Evolutionary conservation across 2,797 vertebrate species (phyloP).

Genomic region (Megalops cyprinoides): DNA sequence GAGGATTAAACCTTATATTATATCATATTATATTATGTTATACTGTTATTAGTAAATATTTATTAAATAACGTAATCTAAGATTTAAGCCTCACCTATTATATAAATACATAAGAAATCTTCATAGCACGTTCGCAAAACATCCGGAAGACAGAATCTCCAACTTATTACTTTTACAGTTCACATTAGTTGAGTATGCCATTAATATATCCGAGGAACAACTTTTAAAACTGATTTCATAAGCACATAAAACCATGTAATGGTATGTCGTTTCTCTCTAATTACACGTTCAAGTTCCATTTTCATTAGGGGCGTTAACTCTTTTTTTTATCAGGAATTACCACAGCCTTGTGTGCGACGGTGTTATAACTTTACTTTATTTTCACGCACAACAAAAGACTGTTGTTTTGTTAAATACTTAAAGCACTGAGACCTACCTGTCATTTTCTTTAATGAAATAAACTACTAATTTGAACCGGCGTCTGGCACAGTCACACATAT

Average conservation of each 20-base stretch:
- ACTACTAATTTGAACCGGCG: neutral
- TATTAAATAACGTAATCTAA: no score
- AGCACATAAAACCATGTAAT: conserved; percentile 4
- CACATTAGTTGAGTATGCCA: neutral
- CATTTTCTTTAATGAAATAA: no score
- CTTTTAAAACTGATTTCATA: conserved; percentile 9
- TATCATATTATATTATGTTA: neutral
- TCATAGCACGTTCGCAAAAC: no score
- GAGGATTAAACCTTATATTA: neutral
- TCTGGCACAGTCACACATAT: neutral
- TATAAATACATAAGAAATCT: no score
- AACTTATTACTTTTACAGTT: neutral
- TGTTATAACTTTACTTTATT: neutral
- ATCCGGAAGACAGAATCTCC: neutral
- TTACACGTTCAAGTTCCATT: neutral
- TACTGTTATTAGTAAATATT: neutral
- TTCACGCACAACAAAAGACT: neutral
- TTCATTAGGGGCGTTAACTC: neutral
- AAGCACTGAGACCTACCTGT: no score
- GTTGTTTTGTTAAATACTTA: no score
- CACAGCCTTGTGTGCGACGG: no score
- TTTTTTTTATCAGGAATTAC: conserved; percentile 5
- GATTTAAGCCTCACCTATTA: no score
- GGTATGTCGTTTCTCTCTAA: conserved; percentile 1
- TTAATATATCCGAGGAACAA: neutral